These are phyloP conservation scores for Magallana nippona DNA, from an alignment of 2,888 invertebrate genomes.

Conservation along the genomic window DNA sequence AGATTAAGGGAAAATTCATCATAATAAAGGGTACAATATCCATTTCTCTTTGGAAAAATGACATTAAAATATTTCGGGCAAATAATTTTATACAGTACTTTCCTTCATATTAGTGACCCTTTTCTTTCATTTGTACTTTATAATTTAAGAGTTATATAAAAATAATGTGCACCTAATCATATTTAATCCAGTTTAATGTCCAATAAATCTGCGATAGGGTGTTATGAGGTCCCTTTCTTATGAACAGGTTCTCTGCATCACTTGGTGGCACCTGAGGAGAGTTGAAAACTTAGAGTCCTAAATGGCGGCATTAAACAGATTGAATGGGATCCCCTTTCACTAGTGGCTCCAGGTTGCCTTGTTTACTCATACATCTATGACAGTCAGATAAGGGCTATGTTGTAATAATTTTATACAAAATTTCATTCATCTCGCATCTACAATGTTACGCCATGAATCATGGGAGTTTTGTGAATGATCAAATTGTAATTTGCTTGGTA, in stretches of 20 bases:
- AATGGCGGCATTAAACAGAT: conserved; percentile 27
- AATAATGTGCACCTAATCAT: conserved; percentile 18
- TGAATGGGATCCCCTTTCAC: conserved; percentile 7
- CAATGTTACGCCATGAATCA: conserved; percentile 10
- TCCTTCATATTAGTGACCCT: not conserved
- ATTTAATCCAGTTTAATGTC: conserved; percentile 21
- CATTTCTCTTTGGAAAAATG: conserved; percentile 4
- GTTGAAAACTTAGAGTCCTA: not conserved
- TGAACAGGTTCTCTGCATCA: conserved; percentile 23
- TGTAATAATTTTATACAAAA: conserved; percentile 24
- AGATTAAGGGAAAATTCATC: conserved; percentile 19
- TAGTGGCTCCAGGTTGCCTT: conserved; percentile 23
- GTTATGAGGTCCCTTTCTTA: conserved; percentile 2
- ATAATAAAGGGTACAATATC: not conserved
- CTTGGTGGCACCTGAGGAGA: not conserved
- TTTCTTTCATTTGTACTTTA: not conserved
- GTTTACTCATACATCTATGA: conserved; percentile 30
- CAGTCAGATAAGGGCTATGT: conserved; percentile 25
- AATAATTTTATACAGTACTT: conserved; percentile 27
- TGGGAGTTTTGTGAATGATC: conserved; percentile 2
- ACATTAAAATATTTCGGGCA: conserved; percentile 23
- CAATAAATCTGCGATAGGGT: conserved; percentile 2
- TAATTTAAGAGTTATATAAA: conserved; percentile 21
- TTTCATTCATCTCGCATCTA: conserved; percentile 5
- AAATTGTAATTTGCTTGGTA: not conserved